A percentile compares a stretch with the other conserved stretches of the same genome.
phyloP scores from a whole-genome alignment of 92 coral and sea anemone species.

The Parazoanthus atlanticus region DNA sequence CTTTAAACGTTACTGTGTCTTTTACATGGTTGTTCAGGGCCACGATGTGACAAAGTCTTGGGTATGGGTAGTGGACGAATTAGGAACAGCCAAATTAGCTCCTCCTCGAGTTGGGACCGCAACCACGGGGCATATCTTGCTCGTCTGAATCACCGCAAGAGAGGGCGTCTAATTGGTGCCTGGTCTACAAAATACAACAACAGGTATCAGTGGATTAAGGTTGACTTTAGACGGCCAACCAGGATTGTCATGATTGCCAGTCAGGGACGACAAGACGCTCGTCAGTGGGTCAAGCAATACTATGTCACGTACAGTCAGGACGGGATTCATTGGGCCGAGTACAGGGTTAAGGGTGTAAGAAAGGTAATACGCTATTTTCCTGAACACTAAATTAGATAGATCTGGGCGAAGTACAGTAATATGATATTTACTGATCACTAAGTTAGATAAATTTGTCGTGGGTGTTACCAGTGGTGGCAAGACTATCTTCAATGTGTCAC shows the following conservation, averaged over 20 bases:
- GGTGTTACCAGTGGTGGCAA: conserved; percentile 20
- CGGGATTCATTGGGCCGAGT: conserved; percentile 25
- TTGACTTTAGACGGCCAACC: conserved; percentile 22
- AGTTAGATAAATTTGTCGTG: background rate
- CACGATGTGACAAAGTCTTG: conserved; percentile 31
- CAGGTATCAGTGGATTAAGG: conserved; percentile 36
- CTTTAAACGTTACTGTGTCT: background rate
- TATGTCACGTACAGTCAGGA: conserved; percentile 38
- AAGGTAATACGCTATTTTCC: conserved; percentile 4
- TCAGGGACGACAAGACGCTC: conserved; percentile 35
- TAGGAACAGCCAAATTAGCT: conserved; percentile 26
- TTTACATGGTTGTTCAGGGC: conserved; percentile 5
- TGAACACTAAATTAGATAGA: background rate
- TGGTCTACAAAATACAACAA: conserved; percentile 38
- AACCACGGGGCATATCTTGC: conserved; percentile 24
- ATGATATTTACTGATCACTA: background rate
- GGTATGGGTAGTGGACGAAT: conserved; percentile 39
- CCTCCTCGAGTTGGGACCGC: conserved; percentile 27
- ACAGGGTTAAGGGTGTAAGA: conserved; percentile 24
- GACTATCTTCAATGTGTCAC: conserved; percentile 40
- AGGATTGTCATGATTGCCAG: conserved; percentile 30
- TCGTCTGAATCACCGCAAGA: conserved; percentile 37
- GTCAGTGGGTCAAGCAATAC: conserved; percentile 36
- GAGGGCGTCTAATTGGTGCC: conserved; percentile 22
- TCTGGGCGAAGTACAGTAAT: conserved; percentile 20